These are phyloP conservation scores for Acanthaster planci DNA, from an alignment of 35 echinoderm and acorn worm species.

Conservation along the genomic window DNA sequence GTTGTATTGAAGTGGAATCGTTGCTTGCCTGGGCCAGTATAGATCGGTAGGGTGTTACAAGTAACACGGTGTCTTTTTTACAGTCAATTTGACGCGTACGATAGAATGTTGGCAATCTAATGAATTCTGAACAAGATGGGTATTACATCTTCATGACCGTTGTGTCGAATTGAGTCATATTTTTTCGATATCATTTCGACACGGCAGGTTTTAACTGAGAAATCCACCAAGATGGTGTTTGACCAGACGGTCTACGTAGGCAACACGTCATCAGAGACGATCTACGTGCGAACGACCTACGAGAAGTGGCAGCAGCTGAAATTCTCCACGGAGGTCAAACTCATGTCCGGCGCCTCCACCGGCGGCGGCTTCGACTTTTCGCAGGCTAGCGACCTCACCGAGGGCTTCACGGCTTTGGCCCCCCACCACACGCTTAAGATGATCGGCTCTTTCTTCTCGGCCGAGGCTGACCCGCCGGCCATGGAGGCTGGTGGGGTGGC, in stretches of 20 bases:
- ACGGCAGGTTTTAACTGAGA: no score
- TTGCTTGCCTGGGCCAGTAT: no score
- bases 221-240: neutral
- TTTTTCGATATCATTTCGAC: no score
- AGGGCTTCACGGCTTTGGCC: neutral
- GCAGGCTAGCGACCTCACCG: neutral
- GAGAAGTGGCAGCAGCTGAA: constrained; percentile 20
- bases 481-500: neutral
- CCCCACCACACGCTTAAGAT: constrained; percentile 17
- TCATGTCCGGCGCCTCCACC: neutral
- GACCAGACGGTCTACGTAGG: neutral
- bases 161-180: no score
- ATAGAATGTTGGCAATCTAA: no score
- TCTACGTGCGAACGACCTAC: neutral
- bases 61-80: no score
- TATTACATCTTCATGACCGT: no score
- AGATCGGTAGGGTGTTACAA: no score
- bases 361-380: neutral
- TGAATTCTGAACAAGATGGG: no score
- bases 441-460: constrained; percentile 11
- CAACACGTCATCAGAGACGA: neutral
- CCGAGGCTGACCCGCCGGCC: neutral
- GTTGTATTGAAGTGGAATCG: no score
- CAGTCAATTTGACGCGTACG: no score
- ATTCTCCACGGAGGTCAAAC: constrained; percentile 6